Percentiles rank a stretch among this genome's conserved stretches.
phyloP scores from a whole-genome alignment of 2,113 vertebrate species.

The Misgurnus anguillicaudatus region DNA sequence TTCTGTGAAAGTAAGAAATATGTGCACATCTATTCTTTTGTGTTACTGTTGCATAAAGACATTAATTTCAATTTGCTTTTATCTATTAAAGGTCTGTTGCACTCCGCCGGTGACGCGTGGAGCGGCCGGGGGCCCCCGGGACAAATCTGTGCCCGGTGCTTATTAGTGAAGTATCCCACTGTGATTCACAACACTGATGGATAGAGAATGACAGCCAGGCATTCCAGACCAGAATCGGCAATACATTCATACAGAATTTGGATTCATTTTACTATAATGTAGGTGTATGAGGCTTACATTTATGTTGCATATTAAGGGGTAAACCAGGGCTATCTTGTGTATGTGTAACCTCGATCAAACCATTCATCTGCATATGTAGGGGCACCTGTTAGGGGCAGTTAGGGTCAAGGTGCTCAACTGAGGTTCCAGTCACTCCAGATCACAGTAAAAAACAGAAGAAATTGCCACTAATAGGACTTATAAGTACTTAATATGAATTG shows the following conservation, averaged over 20 bases:
- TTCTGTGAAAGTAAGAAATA: not conserved
- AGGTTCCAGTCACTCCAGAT: conserved; percentile 50
- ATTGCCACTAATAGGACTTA: not conserved
- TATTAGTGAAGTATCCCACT: conserved; percentile 26
- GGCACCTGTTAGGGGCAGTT: conserved; percentile 47
- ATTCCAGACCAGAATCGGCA: not conserved
- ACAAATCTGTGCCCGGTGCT: conserved; percentile 60
- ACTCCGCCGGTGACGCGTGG: conserved; percentile 48
- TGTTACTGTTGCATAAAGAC: conserved; percentile 4
- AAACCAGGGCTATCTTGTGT: not conserved
- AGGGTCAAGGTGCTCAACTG: conserved; percentile 50
- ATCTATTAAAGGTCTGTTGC: conserved; percentile 51
- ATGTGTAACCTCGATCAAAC: conserved; percentile 4
- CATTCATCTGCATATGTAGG: conserved; percentile 37
- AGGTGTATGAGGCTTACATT: not conserved
- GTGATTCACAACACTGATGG: conserved; percentile 59
- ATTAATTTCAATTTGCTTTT: not conserved
- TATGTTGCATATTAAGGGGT: not conserved
- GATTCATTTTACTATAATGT: not conserved
- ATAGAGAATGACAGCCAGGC: conserved; percentile 71
- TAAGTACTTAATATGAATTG: too few species aligned
- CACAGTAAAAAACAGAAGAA: too few species aligned
- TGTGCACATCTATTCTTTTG: not conserved
- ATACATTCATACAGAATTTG: not conserved
- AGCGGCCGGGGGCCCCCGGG: conserved; percentile 59